These are phyloP conservation scores for Araneus ventricosus DNA, from an alignment of 1,140 invertebrate genomes.

Conservation along the genomic window DNA sequence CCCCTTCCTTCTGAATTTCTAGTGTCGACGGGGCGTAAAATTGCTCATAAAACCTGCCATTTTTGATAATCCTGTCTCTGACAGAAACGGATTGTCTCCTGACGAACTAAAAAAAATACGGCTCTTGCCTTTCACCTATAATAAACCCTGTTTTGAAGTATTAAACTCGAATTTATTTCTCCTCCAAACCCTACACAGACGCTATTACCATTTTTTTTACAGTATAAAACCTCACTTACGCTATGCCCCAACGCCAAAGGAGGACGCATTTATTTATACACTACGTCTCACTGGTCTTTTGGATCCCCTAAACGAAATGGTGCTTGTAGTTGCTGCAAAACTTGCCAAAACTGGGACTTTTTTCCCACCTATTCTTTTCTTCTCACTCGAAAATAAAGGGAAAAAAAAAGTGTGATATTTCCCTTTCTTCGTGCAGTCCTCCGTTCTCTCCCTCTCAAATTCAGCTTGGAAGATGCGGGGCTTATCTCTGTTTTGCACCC, in stretches of 20 bases:
- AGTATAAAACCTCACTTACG: neutral
- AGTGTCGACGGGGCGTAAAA: neutral
- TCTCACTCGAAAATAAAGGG: neutral
- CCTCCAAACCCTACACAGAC: neutral
- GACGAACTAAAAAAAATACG: neutral
- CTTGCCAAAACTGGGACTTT: neutral
- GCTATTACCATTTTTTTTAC: neutral
- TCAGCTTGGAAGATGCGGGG: constrained; percentile 14
- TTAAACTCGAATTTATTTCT: neutral
- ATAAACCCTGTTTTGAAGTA: neutral
- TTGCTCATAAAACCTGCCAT: constrained; percentile 4
- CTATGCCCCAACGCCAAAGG: too few species aligned
- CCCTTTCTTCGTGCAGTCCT: neutral
- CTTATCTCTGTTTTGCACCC: constrained; percentile 58
- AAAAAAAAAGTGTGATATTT: neutral
- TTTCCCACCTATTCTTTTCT: neutral
- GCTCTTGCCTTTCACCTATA: neutral
- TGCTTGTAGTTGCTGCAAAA: too few species aligned
- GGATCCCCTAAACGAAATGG: neutral
- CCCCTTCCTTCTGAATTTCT: neutral
- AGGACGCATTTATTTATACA: too few species aligned
- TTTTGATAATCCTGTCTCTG: neutral
- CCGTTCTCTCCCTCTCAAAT: neutral
- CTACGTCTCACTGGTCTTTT: neutral
- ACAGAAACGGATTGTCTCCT: neutral